Conservation (phyloP, 1,140 invertebrate species). For the Drosophila suzukii region DNA sequence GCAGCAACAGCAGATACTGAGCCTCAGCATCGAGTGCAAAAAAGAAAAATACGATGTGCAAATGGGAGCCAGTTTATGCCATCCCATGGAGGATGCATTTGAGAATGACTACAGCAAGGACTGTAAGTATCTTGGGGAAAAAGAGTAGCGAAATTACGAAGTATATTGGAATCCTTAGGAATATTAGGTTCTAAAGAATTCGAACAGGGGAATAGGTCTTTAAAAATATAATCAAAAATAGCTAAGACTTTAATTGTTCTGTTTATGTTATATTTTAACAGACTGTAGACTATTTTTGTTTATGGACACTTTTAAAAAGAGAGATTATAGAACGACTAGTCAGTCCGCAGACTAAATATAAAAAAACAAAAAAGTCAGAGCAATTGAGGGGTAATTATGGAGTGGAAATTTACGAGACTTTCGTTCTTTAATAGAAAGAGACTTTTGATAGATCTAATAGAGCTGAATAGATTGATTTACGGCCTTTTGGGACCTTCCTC, state of each 20-base stretch:
- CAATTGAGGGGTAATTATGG: background rate
- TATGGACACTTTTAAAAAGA: too few species aligned
- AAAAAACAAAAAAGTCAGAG: background rate
- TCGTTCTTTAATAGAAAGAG: slow-evolving; percentile 16
- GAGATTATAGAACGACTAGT: too few species aligned
- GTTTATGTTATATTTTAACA: too few species aligned
- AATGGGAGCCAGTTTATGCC: slow-evolving; percentile 64
- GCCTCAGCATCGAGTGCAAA: slow-evolving; percentile 77
- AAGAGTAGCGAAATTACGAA: background rate
- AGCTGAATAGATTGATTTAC: slow-evolving; percentile 30
- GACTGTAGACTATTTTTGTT: too few species aligned
- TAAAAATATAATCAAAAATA: too few species aligned
- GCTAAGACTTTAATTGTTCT: too few species aligned
- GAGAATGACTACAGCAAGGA: slow-evolving; percentile 82
- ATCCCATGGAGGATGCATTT: slow-evolving; percentile 80
- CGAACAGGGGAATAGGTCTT: too few species aligned
- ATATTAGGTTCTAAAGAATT: too few species aligned
- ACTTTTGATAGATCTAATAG: slow-evolving; percentile 3
- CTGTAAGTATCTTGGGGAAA: slow-evolving; percentile 68
- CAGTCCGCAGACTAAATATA: background rate
- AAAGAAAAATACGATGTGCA: slow-evolving; percentile 75
- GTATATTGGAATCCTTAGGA: background rate
- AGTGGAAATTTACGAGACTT: slow-evolving; percentile 13
- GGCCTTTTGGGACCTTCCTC: background rate
- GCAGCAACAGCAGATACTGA: slow-evolving; percentile 69